Base-by-base conservation (phyloP, 2,113 vertebrate species). In the Clarias batrachus region DNA sequence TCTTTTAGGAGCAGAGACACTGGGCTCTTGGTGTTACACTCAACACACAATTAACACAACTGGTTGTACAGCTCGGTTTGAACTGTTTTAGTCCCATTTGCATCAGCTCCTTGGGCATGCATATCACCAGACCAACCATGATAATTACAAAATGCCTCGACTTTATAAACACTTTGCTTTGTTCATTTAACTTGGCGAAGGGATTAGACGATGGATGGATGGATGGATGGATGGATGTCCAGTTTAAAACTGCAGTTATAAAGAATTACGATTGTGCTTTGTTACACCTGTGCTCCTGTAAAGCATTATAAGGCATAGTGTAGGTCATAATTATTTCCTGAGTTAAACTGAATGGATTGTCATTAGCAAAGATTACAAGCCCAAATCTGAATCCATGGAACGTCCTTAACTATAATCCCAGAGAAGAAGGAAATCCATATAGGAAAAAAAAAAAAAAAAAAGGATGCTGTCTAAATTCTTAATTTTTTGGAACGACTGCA, bases 11-110 rank as follows among this genome's bases (percentile, higher is more conserved):
- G 92, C 89, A 56, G 91, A 90, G 87, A 57, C 87, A 87, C 93
- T 93, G 92, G 93, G 92, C 92, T 94, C 89, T 92, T 91, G 88
- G 91, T 92, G 88, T 90, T 89, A 91, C 76, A 92, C 86, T 88
- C 89, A 91, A 91, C 92, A 27, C 66, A 78, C 17, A 74, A 27
- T 5, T 80, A 60, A 83, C 25, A 17, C 21, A 37, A 66, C 65
- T 27, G 23, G 12, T 33, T 56, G 70, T 59, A 33, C 71, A 16
- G 76, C 76, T 78, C 54, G 7, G 57, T 8, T 0, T 30, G n/a
- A 57, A 79, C n/a, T 54, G 48, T 56, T 3, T 77, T 77, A 56
- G 30, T 48, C 56, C 25, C 76, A 52, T 48, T 27, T 54, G 1
- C 52, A 56, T 78, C 30, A 27, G 54, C 59, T 30, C 48, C n/a